Percentiles rank a stretch among this genome's conserved stretches.
Evolutionary conservation across 2,113 vertebrate genomes (phyloP).

Genomic region (Perca schrenkii): DNA sequence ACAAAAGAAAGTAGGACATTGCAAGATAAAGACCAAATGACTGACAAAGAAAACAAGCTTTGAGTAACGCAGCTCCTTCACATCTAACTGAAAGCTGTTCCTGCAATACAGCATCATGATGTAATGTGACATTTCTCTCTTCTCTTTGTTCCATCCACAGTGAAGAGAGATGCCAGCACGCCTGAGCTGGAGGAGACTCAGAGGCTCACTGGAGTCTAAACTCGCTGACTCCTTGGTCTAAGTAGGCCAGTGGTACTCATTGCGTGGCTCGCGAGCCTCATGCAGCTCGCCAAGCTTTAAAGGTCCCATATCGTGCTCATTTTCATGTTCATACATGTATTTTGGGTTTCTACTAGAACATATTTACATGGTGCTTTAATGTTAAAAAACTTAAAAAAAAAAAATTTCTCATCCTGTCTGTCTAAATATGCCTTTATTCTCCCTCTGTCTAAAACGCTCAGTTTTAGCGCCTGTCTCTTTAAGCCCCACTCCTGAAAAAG

Average conservation of each 20-base stretch:
- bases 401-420: no score
- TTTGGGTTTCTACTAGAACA: no score
- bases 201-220: not conserved
- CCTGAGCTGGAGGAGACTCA: not conserved
- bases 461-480: no score
- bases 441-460: no score
- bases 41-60: not conserved
- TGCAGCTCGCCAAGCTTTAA: no score
- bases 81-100: slow-evolving; percentile 6
- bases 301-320: no score
- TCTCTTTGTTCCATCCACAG: slow-evolving; percentile 5
- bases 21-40: not conserved
- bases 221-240: not conserved
- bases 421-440: no score
- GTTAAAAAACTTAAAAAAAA: no score
- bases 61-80: slow-evolving; percentile 6
- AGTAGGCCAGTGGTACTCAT: not conserved
- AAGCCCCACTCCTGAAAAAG: no score
- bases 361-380: no score
- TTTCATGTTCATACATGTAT: no score
- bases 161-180: not conserved
- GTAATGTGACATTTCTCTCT: slow-evolving; percentile 37
- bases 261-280: no score
- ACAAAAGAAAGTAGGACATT: not conserved
- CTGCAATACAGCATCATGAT: slow-evolving; percentile 14